Conservation (phyloP, 2,113 vertebrate genomes). For the Vimba vimba region DNA sequence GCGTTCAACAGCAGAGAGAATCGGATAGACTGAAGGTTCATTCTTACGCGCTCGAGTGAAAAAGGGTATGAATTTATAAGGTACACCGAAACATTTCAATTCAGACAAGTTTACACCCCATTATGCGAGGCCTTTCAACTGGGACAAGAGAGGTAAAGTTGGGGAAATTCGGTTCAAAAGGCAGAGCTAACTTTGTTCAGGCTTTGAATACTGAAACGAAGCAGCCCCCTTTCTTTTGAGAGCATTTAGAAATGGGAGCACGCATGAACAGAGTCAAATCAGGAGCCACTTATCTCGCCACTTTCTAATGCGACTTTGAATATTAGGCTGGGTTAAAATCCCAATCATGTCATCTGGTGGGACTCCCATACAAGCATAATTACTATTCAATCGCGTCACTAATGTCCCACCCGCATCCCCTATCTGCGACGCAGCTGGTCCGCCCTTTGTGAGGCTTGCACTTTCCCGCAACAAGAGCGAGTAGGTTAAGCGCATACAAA, state of each 20-base stretch:
- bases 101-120: constrained; percentile 90
- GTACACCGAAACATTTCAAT: constrained; percentile 98
- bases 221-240: constrained; percentile 68
- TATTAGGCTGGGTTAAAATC: constrained; percentile 82
- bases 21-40: constrained; percentile 90
- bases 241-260: constrained; percentile 70
- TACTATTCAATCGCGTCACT: constrained; percentile 87
- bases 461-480: constrained; percentile 64
- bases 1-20: constrained; percentile 96
- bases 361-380: constrained; percentile 93
- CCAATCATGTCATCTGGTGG: constrained; percentile 93
- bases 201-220: constrained; percentile 85
- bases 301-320: constrained; percentile 81
- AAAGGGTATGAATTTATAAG: constrained; percentile 99
- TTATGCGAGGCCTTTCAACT: constrained; percentile 92
- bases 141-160: constrained; percentile 87
- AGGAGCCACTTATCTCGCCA: constrained; percentile 70
- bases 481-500: constrained; percentile 50
- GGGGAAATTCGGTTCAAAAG: constrained; percentile 81
- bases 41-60: constrained; percentile 88
- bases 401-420: constrained; percentile 93
- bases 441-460: constrained; percentile 62
- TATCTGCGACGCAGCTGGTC: constrained; percentile 85
- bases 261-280: constrained; percentile 77
- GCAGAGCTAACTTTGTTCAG: constrained; percentile 79